Evolutionary conservation across 2,113 vertebrate genomes (phyloP).

Genomic region (Microtus ochrogaster): DNA sequence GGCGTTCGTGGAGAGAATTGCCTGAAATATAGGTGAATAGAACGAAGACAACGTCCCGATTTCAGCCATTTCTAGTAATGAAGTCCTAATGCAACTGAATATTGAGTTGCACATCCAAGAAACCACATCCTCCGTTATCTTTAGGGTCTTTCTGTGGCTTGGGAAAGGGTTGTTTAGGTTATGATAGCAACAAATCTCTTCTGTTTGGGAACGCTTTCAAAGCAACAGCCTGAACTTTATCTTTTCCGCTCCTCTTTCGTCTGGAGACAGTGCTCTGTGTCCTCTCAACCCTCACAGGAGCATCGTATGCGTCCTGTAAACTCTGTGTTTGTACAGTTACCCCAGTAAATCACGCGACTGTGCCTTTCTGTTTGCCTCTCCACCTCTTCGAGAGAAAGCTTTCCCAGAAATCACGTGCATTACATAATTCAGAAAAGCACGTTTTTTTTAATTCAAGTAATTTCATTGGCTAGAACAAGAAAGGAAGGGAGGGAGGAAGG

Average conservation of each 20-base stretch:
- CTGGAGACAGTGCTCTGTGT: conserved; percentile 28
- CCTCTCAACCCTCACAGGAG: not conserved
- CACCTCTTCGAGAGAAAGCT: not conserved
- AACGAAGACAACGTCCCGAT: not conserved
- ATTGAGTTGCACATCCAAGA: not conserved
- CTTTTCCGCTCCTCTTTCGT: conserved; percentile 7
- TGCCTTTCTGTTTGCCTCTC: not conserved
- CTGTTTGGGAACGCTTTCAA: conserved; percentile 66
- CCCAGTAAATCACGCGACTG: not conserved
- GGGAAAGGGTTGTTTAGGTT: conserved; percentile 67
- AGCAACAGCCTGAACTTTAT: conserved; percentile 45
- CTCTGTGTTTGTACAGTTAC: not conserved
- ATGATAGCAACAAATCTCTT: conserved; percentile 70
- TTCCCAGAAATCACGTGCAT: not conserved
- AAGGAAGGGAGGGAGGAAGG: not conserved
- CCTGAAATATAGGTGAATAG: not conserved
- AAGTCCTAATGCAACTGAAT: conserved; percentile 25
- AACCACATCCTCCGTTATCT: not conserved
- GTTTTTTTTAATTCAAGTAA: not conserved
- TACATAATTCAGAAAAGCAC: conserved; percentile 35
- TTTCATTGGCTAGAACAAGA: not conserved
- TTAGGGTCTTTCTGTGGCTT: conserved; percentile 17
- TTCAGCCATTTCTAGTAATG: conserved; percentile 33
- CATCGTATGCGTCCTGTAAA: not conserved
- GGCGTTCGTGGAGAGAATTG: not conserved